Base-by-base conservation (phyloP, 2,113 vertebrate genomes). In the Sclerurus mexicanus region DNA sequence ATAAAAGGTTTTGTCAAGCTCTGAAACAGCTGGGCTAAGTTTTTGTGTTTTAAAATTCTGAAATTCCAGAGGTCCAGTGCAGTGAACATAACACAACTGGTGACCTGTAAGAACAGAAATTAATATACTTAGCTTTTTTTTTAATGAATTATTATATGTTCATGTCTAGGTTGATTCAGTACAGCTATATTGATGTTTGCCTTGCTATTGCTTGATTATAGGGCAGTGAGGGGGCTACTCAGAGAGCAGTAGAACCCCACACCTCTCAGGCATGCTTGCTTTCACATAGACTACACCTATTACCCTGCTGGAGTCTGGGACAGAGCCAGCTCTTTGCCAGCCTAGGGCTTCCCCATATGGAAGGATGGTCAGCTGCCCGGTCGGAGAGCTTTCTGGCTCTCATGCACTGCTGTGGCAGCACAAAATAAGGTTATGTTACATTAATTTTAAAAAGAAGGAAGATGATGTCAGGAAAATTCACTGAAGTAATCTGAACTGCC, bases 281-380 rank as follows among this genome's bases (percentile, higher is more conserved):
- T 76, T 92, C 93, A 55, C 62, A 53, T 16, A 30, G 69, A 11
- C 71, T 92, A 63, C 92, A 92, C 95, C 85, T 86, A 73, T 88
- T 89, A 85, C 80, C 20, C 87, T 74, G 67, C 76, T 92, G 87
- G 94, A 94, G 27, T 50, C 55, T 96, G 90, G 93, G 60, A 47
- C 1, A 6, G 79, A 96, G 95, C 95, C 89, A 91, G 68, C 72
- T 84, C 55, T 84, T 89, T 84, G 96, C 90, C 92, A 88, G 59
- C 87, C 90, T 67, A 44, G 63, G 87, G 88, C 77, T 96, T 94
- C 68, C 85, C 90, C 88, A 67, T 94, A 83, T 94, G 95, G 85
- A 94, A 74, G 56, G 42, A 52, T n/a, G 79, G 85, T 94, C 67
- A 92, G 24, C 72, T 94, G 64, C 75, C 68, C 89, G 46, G 68